phyloP scores from a whole-genome alignment of 2,113 vertebrate species.

The Caretta caretta region DNA sequence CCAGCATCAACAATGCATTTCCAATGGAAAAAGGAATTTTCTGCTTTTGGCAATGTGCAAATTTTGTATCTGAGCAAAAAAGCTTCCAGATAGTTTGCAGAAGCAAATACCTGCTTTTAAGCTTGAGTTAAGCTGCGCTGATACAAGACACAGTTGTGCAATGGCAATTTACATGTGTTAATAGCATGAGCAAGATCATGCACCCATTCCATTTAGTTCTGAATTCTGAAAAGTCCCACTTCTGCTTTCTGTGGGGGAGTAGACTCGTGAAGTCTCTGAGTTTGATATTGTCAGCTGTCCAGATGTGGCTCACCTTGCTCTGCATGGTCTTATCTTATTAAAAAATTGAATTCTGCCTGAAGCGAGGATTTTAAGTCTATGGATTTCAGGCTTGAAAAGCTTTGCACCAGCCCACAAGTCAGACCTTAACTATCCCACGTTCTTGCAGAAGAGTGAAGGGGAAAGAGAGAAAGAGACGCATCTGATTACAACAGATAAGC shows the following conservation, averaged over 20 bases:
- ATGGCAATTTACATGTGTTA: rapidly evolving
- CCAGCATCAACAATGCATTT: conserved; percentile 74
- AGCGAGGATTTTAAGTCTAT: background rate
- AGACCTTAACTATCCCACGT: background rate
- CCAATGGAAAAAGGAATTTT: conserved; percentile 67
- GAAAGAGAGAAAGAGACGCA: background rate
- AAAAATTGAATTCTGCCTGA: background rate
- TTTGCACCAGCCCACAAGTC: background rate
- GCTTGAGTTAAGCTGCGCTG: conserved; percentile 15
- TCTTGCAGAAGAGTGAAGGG: background rate
- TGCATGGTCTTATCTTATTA: background rate
- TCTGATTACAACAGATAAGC: background rate
- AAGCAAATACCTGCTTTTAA: conserved; percentile 35
- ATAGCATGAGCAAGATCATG: background rate
- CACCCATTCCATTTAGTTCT: background rate
- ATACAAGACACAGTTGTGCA: conserved; percentile 3
- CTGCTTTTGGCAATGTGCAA: conserved; percentile 33
- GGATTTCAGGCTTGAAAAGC: background rate
- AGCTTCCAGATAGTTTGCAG: conserved; percentile 6
- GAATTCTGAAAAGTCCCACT: background rate
- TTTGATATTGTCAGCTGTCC: background rate
- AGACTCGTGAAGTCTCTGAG: background rate
- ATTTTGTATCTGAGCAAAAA: conserved; percentile 33
- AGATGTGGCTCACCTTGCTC: background rate
- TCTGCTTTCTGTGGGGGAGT: background rate